These are phyloP conservation scores for Calonectris borealis DNA, from an alignment of 2,113 vertebrate species.

Conservation along the genomic window DNA sequence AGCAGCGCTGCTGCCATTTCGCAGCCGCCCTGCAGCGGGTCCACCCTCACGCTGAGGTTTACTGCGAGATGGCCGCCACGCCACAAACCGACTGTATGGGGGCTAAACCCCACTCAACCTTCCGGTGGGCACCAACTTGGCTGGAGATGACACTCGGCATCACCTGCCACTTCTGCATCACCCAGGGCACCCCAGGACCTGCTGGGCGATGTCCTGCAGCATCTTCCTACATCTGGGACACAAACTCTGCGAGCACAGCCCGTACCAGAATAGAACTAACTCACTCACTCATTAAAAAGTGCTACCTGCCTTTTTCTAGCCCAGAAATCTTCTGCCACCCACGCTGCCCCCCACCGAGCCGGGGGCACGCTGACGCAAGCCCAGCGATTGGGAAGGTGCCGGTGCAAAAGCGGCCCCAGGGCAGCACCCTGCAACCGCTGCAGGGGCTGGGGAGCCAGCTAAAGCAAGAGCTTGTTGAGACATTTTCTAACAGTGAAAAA, in stretches of 20 bases:
- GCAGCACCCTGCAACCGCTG: neutral
- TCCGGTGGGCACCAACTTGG: neutral
- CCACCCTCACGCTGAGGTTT: neutral
- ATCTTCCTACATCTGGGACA: neutral
- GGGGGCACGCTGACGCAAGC: rapidly evolving
- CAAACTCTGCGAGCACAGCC: rapidly evolving
- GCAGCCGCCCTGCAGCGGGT: neutral
- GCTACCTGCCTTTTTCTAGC: neutral
- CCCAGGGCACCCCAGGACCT: neutral
- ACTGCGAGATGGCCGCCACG: neutral
- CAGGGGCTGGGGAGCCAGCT: neutral
- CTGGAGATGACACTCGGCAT: neutral
- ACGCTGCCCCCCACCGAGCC: neutral
- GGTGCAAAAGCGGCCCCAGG: neutral
- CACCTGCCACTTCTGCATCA: neutral
- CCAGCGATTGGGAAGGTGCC: rapidly evolving
- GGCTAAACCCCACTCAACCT: neutral
- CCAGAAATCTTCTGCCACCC: neutral
- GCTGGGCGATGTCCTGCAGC: neutral
- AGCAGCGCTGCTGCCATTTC: rapidly evolving
- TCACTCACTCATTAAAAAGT: neutral
- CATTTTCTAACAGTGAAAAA: neutral
- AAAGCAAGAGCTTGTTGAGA: neutral
- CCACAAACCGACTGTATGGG: rapidly evolving
- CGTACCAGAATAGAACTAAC: neutral